Evolutionary conservation across 2,797 vertebrate genomes (phyloP), one percentile per base, ranked within the genome.

Genomic region (Vipera ursinii): DNA sequence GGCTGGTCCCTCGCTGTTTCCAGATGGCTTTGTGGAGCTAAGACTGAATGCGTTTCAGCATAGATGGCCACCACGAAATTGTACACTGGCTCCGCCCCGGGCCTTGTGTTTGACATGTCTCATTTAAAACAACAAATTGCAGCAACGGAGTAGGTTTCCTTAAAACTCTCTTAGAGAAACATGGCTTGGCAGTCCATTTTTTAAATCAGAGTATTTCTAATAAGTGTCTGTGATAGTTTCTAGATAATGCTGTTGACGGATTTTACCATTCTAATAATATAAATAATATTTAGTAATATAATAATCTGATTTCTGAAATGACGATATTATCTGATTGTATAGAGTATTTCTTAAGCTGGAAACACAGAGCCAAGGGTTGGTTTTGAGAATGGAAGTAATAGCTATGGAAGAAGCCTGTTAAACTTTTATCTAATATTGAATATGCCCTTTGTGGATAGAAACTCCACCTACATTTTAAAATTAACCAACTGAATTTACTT

Each of bases 401-500:
- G 8, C 1, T 57, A 24, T 38, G 28, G 14, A 56, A 57, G 24
- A 38, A 91, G 93, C 91, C 9, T 26, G 14, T 48, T 56, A 85
- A 85, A 53, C 69, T 92, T 94, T 91, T 12, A 51, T 87, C 0
- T 69, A 44, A 90, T 22, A 90, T 1, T 86, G 59, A 17, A 53
- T 60, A 91, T 87, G 14, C 53, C 14, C 91, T 12, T 90, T 90
- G 94, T 91, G 93, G 59, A 95, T 94, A 90, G 56, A 89, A 10
- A 89, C 12, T 87, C 51, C 91, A 61, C 20, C 65, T 17, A 92
- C 0, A 87, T 92, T 61, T 88, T 88, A 90, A 95, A 94, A 92
- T 38, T 73, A 94, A 94, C 93, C 51, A 91, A 92, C 63, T 90
- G 8, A 95, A 94, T 95, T 92, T 87, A 44, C 97, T 97, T 95